Conservation (phyloP, 2,113 vertebrate genomes). For the Sterrhoptilus dennistouni region DNA sequence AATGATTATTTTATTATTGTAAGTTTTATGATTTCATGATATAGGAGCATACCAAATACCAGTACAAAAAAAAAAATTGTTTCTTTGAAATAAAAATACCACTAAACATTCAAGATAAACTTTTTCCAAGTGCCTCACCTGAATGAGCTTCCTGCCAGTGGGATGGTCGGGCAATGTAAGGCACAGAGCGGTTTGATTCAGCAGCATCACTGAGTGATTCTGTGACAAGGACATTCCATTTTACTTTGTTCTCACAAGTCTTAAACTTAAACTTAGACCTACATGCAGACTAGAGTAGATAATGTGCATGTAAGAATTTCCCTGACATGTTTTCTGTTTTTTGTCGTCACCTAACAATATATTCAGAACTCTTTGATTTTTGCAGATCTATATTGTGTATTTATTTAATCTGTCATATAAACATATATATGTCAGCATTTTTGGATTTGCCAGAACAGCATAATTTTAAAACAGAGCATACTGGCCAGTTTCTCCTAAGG, state of each 20-base stretch:
- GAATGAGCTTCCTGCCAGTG: slow-evolving; percentile 83
- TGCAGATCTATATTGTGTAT: not conserved
- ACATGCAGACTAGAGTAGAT: not conserved
- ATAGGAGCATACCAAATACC: not conserved
- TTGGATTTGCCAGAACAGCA: not conserved
- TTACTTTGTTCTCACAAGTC: not conserved
- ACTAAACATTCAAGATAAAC: not conserved
- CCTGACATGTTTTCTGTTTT: not conserved
- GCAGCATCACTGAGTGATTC: not conserved
- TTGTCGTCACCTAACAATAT: not conserved
- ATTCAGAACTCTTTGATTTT: not conserved
- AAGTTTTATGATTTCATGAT: not conserved
- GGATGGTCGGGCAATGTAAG: slow-evolving; percentile 85
- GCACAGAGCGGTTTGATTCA: slow-evolving; percentile 64
- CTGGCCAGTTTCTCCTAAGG: not conserved
- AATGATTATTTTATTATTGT: not conserved
- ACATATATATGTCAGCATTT: not conserved
- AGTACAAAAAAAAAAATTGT: not conserved
- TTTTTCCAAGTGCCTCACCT: slow-evolving; percentile 76
- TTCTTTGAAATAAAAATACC: not conserved
- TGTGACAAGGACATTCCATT: slow-evolving; percentile 8
- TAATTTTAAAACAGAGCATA: not conserved
- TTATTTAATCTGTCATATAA: not conserved
- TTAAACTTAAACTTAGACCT: no score
- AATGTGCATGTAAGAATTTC: not conserved